These are phyloP conservation scores for Bombus haemorrhoidalis DNA, from an alignment of 1,140 invertebrate species.

Conservation along the genomic window DNA sequence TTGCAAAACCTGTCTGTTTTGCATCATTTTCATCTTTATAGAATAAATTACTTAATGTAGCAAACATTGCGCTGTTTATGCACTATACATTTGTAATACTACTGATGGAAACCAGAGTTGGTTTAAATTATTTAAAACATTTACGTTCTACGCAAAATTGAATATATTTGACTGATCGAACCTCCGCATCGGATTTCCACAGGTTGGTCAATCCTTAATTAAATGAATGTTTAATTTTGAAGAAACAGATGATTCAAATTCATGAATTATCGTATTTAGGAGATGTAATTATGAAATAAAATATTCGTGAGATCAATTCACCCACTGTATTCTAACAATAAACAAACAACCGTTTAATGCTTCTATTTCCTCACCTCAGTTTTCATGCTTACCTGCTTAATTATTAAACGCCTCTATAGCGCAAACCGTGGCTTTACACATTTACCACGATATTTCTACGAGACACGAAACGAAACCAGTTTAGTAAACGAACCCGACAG, in stretches of 20 bases:
- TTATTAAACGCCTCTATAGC: not conserved
- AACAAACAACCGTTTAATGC: not conserved
- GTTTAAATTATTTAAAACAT: not conserved
- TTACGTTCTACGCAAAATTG: not conserved
- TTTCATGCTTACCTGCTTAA: not conserved
- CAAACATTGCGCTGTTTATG: not conserved
- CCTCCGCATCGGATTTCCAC: too few species aligned
- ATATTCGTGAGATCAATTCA: too few species aligned
- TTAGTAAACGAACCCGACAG: not conserved
- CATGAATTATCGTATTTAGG: too few species aligned
- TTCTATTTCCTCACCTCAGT: not conserved
- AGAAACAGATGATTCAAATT: too few species aligned
- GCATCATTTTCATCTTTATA: not conserved
- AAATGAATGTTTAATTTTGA: too few species aligned
- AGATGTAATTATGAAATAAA: too few species aligned
- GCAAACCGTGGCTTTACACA: not conserved
- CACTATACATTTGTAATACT: not conserved
- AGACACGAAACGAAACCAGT: not conserved
- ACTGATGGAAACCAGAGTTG: not conserved
- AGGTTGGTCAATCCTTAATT: too few species aligned
- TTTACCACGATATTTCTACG: not conserved
- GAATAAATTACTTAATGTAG: not conserved
- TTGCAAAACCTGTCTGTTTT: not conserved
- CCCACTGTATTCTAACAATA: not conserved
- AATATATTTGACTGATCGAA: too few species aligned